Percentiles rank a stretch among this genome's conserved stretches.
Evolutionary conservation across 2,113 vertebrate species (phyloP).

Genomic region (Paramisgurnus dabryanus): DNA sequence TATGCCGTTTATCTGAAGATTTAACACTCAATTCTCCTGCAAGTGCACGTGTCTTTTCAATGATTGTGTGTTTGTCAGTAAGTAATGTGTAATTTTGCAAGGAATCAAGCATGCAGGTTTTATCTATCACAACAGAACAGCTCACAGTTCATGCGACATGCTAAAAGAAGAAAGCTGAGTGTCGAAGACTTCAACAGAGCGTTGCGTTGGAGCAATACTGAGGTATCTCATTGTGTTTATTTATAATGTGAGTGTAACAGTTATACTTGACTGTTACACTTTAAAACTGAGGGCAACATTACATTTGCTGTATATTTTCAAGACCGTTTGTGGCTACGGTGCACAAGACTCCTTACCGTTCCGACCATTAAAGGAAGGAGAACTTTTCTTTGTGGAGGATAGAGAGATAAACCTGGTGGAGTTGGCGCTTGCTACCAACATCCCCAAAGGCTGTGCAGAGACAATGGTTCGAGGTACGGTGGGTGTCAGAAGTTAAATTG

Average conservation of each 20-base stretch:
- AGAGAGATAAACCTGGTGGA: constrained; percentile 89
- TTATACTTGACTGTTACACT: background rate
- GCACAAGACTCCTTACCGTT: constrained; percentile 82
- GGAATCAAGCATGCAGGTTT: background rate
- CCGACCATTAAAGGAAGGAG: constrained; percentile 82
- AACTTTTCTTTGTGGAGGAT: constrained; percentile 87
- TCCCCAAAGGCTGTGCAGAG: constrained; percentile 88
- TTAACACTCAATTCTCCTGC: too few relatives aligned
- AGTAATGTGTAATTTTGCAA: too few relatives aligned
- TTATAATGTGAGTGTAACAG: background rate
- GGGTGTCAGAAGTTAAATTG: background rate
- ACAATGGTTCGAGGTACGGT: constrained; percentile 82
- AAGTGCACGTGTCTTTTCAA: background rate
- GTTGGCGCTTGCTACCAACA: constrained; percentile 86
- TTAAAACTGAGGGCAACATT: background rate
- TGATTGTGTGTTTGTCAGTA: background rate
- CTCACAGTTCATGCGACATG: constrained; percentile 91
- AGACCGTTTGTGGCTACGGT: constrained; percentile 86
- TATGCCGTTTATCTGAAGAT: background rate
- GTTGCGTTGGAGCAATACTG: constrained; percentile 89
- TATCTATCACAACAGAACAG: constrained; percentile 77
- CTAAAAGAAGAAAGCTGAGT: constrained; percentile 83
- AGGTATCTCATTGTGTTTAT: constrained; percentile 67
- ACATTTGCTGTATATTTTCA: background rate
- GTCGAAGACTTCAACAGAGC: constrained; percentile 91